Conservation (phyloP, 92 coral and sea anemone genomes). For the Palythoa heliodiscus region DNA sequence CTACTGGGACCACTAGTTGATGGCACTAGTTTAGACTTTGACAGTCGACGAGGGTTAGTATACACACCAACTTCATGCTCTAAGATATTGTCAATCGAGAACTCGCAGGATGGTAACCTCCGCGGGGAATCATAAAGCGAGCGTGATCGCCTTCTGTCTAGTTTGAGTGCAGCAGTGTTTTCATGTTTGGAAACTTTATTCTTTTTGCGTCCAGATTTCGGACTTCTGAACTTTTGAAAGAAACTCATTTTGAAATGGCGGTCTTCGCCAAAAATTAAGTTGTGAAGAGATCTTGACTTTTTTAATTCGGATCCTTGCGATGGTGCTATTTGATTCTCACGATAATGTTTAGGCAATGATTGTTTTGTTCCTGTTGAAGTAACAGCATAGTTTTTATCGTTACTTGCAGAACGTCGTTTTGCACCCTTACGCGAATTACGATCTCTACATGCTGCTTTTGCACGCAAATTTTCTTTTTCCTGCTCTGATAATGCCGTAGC, state of each 20-base stretch:
- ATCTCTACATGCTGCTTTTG: neutral
- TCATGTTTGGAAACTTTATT: slow-evolving; percentile 26
- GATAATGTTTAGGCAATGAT: slow-evolving; percentile 28
- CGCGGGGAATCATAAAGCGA: slow-evolving; percentile 28
- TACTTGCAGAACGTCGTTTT: slow-evolving; percentile 35
- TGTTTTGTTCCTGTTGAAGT: slow-evolving; percentile 40
- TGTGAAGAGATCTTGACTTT: slow-evolving; percentile 61
- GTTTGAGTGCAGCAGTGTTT: neutral
- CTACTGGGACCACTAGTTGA: slow-evolving; percentile 38
- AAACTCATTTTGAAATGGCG: slow-evolving; percentile 32
- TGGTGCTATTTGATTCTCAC: slow-evolving; percentile 35
- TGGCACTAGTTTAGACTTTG: slow-evolving; percentile 18
- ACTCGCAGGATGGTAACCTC: neutral
- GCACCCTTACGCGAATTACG: slow-evolving; percentile 28
- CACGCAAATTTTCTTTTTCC: slow-evolving; percentile 47
- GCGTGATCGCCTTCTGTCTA: slow-evolving; percentile 31
- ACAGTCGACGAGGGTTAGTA: neutral
- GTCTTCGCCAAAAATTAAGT: slow-evolving; percentile 45
- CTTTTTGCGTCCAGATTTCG: slow-evolving; percentile 31
- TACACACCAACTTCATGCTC: neutral
- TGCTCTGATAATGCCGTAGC: slow-evolving; percentile 57
- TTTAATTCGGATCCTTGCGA: slow-evolving; percentile 40
- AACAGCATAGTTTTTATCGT: slow-evolving; percentile 27
- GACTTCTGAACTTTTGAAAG: slow-evolving; percentile 31
- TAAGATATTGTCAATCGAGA: neutral